phyloP scores from a whole-genome alignment of 2,888 invertebrate species.

The Fragum fragum region DNA sequence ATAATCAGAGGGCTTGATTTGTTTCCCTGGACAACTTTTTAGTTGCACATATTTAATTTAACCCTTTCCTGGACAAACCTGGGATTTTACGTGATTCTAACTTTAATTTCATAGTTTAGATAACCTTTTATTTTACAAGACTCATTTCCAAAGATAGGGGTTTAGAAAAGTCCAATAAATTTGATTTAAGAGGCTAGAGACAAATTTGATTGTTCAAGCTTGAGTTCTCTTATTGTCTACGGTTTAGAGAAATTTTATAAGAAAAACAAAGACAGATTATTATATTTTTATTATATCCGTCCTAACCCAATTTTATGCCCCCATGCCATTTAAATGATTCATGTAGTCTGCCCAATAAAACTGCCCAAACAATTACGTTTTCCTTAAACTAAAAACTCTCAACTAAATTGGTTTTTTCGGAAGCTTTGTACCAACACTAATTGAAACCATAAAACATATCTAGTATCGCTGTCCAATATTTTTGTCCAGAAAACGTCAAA shows the following conservation, averaged over 20 bases:
- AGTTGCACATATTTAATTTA: no score
- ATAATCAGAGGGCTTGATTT: no score
- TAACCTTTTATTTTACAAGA: no score
- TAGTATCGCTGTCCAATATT: slow-evolving; percentile 30
- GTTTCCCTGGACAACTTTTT: no score
- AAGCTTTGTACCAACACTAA: slow-evolving; percentile 42
- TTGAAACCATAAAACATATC: slow-evolving; percentile 63
- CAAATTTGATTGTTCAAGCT: no score
- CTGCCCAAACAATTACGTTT: slow-evolving; percentile 61
- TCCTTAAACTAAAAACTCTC: slow-evolving; percentile 45
- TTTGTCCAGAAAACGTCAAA: slow-evolving; percentile 29
- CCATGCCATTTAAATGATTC: slow-evolving; percentile 59
- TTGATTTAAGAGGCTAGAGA: no score
- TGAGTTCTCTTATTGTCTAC: no score
- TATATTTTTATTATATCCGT: slow-evolving; percentile 45
- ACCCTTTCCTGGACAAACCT: no score
- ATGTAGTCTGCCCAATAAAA: slow-evolving; percentile 54
- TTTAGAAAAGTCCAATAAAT: no score
- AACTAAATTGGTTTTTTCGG: slow-evolving; percentile 50
- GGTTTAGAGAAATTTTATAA: neutral
- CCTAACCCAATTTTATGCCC: slow-evolving; percentile 58
- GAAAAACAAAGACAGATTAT: slow-evolving; percentile 46
- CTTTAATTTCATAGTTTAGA: no score
- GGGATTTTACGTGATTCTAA: no score
- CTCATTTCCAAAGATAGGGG: no score